Conservation (phyloP, 2,888 invertebrate species). For the Andrena bucephala region DNA sequence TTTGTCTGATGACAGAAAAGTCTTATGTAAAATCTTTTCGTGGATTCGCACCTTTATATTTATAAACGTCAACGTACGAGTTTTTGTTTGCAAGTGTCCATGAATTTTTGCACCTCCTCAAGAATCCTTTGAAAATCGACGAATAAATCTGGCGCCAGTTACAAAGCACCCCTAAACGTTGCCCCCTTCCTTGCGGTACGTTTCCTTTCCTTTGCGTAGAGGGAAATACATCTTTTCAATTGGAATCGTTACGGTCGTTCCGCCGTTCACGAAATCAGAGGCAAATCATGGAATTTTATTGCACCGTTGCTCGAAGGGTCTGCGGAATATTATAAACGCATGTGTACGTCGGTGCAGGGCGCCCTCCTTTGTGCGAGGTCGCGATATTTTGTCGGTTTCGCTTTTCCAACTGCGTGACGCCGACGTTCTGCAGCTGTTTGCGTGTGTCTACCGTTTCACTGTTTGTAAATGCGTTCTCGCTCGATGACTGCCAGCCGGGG, state of each 20-base stretch:
- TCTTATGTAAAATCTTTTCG: too few species aligned
- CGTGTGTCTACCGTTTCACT: slow-evolving; percentile 8
- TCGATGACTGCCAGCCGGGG: slow-evolving; percentile 21
- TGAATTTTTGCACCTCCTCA: too few species aligned
- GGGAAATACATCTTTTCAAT: not conserved
- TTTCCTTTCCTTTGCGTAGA: not conserved
- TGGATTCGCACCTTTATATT: too few species aligned
- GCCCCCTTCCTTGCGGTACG: too few species aligned
- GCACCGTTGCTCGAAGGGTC: not conserved
- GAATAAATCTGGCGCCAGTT: too few species aligned
- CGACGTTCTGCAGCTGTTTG: slow-evolving; percentile 16
- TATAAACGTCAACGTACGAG: too few species aligned
- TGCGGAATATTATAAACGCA: slow-evolving; percentile 3
- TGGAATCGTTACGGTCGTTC: not conserved
- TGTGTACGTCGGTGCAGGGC: not conserved
- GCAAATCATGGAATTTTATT: slow-evolving; percentile 1
- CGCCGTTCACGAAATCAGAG: not conserved
- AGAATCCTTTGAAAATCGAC: too few species aligned
- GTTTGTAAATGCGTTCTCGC: slow-evolving; percentile 32
- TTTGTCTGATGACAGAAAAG: too few species aligned
- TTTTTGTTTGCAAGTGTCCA: too few species aligned
- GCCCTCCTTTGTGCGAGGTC: not conserved
- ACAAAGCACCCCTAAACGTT: too few species aligned
- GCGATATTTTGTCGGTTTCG: slow-evolving; percentile 22
- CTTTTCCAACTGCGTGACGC: slow-evolving; percentile 13